These are phyloP conservation scores for Tetranychus urticae DNA, from an alignment of 1,140 invertebrate genomes.

Conservation along the genomic window DNA sequence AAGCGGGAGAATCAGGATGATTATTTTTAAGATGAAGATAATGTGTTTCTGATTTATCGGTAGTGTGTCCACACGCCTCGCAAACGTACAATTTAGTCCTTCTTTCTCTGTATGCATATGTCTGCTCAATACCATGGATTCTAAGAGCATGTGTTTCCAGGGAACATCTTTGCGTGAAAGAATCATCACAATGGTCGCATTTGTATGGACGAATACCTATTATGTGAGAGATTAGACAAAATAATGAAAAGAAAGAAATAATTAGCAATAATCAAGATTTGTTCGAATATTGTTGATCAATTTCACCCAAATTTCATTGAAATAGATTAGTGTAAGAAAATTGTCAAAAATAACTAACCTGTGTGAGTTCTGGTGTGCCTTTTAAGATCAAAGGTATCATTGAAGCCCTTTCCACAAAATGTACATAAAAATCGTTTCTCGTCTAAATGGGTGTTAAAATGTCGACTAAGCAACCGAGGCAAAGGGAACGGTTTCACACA, in stretches of 20 bases:
- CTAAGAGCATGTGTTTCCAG: slow-evolving; percentile 94
- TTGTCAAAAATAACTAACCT: slow-evolving; percentile 26
- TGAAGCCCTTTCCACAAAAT: slow-evolving; percentile 98
- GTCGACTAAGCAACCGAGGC: slow-evolving; percentile 82
- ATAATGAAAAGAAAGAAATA: not conserved
- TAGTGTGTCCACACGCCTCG: slow-evolving; percentile 96
- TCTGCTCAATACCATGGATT: slow-evolving; percentile 89
- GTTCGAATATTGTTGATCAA: too few relatives aligned
- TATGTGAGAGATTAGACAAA: slow-evolving; percentile 14
- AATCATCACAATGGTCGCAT: slow-evolving; percentile 92
- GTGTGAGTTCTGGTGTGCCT: slow-evolving; percentile 96
- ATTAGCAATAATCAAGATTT: not conserved
- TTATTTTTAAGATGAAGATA: slow-evolving; percentile 85
- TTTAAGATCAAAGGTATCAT: slow-evolving; percentile 97
- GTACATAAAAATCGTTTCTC: slow-evolving; percentile 94
- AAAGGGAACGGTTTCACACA: slow-evolving; percentile 83
- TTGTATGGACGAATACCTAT: slow-evolving; percentile 90
- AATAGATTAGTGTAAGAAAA: too few relatives aligned
- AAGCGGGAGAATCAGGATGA: slow-evolving; percentile 68
- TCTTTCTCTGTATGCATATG: slow-evolving; percentile 91
- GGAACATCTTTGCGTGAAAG: slow-evolving; percentile 95
- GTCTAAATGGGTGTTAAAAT: slow-evolving; percentile 97
- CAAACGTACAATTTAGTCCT: slow-evolving; percentile 91
- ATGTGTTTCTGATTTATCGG: slow-evolving; percentile 78
- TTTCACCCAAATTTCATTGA: too few relatives aligned